These are phyloP conservation scores for Oostethus manadensis DNA, from an alignment of 2,113 vertebrate genomes.

Conservation along the genomic window DNA sequence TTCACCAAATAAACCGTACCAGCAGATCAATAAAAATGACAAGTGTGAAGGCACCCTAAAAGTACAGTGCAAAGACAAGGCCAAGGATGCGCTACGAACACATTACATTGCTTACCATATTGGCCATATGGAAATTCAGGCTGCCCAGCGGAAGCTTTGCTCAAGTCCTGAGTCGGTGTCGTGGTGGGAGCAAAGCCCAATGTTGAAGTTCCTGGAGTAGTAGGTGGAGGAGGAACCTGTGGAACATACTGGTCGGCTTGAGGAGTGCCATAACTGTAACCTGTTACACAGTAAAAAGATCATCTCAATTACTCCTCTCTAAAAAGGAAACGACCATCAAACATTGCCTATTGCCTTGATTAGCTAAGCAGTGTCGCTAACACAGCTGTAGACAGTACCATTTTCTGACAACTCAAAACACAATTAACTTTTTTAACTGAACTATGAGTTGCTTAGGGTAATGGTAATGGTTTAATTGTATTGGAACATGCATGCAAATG, in stretches of 20 bases:
- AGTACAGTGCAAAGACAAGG: conserved; percentile 38
- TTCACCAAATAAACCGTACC: too few species aligned
- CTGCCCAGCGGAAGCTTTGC: conserved; percentile 91
- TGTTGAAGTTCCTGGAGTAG: conserved; percentile 86
- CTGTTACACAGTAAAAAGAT: conserved; percentile 59
- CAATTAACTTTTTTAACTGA: too few species aligned
- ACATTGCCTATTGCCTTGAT: too few species aligned
- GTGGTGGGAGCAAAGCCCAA: conserved; percentile 92
- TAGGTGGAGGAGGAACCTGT: conserved; percentile 89
- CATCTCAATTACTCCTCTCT: not conserved
- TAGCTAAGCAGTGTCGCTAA: too few species aligned
- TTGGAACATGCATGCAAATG: too few species aligned
- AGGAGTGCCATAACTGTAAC: conserved; percentile 91
- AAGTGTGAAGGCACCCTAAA: not conserved
- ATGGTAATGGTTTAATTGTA: too few species aligned
- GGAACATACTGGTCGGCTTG: conserved; percentile 94
- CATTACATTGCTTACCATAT: conserved; percentile 84
- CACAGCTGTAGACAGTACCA: too few species aligned
- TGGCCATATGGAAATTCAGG: conserved; percentile 95
- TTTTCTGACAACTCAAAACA: too few species aligned
- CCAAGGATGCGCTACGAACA: conserved; percentile 7
- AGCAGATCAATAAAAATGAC: too few species aligned
- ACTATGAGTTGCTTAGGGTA: too few species aligned
- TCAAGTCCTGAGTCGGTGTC: conserved; percentile 96
- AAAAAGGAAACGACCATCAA: too few species aligned